Evolutionary conservation across 2,113 vertebrate genomes (phyloP).

Genomic region (Ptilorrhoa leucosticta): DNA sequence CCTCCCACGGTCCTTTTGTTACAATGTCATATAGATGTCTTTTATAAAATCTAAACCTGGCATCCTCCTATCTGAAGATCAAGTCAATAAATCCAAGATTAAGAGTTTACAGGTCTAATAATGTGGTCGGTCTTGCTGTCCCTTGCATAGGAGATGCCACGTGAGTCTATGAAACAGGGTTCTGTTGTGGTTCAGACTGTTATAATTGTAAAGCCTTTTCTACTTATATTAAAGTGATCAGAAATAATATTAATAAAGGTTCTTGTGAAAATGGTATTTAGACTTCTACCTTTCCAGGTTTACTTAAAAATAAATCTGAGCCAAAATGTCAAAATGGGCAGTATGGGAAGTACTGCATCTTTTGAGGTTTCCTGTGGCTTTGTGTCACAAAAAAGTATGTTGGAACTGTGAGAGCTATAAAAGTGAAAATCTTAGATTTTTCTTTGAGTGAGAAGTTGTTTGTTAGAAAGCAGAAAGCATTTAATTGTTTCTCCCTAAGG

Average conservation of each 20-base stretch:
- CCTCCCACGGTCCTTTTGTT: neutral
- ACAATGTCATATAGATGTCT: neutral
- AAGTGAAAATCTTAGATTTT: neutral
- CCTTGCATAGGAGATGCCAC: neutral
- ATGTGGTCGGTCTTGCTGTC: neutral
- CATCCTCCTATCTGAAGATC: neutral
- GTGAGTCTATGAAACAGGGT: neutral
- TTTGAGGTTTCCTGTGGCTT: slow-evolving; percentile 5
- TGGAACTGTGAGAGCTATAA: neutral
- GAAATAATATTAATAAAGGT: neutral
- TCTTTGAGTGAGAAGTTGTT: neutral
- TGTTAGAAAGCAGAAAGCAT: slow-evolving; percentile 39
- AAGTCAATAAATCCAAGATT: neutral
- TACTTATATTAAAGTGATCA: neutral
- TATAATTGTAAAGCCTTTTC: neutral
- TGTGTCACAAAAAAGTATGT: neutral
- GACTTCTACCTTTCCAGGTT: neutral
- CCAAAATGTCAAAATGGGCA: neutral
- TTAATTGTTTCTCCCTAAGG: neutral
- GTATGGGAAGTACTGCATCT: neutral
- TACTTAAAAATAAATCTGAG: neutral
- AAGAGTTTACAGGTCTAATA: neutral
- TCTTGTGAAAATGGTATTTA: slow-evolving; percentile 15
- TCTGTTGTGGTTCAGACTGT: neutral
- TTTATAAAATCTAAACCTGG: neutral